Conservation (phyloP, 2,797 vertebrate species). For the Cacajao melanocephalus region DNA sequence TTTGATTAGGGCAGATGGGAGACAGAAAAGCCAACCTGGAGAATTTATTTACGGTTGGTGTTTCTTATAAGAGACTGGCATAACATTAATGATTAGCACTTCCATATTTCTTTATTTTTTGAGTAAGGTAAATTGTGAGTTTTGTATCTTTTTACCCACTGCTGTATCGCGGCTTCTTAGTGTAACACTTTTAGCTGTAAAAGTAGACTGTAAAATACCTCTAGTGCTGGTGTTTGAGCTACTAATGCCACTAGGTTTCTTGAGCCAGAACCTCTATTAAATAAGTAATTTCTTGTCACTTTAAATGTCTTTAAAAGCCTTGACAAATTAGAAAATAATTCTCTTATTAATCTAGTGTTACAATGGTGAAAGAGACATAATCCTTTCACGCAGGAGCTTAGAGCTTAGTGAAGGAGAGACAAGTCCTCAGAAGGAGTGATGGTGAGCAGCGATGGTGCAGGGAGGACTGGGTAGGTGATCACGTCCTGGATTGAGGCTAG, state of each 20-base stretch:
- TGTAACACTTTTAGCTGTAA: not conserved
- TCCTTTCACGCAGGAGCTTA: not conserved
- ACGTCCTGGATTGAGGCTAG: not conserved
- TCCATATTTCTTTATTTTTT: not conserved
- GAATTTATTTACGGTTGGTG: not conserved
- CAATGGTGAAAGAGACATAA: not conserved
- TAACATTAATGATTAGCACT: not conserved
- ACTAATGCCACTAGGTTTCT: not conserved
- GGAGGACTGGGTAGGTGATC: not conserved
- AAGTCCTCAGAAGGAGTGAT: not conserved
- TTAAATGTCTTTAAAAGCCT: slow-evolving; percentile 5
- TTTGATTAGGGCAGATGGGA: not conserved
- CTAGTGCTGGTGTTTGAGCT: not conserved
- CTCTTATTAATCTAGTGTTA: not conserved
- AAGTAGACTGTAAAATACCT: not conserved
- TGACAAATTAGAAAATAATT: not conserved
- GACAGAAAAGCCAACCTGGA: not conserved
- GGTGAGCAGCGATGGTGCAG: not conserved
- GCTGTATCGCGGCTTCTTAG: not conserved
- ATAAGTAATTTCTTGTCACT: not conserved
- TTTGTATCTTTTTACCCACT: not conserved
- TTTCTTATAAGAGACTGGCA: not conserved
- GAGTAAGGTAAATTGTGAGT: not conserved
- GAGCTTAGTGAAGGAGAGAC: not conserved
- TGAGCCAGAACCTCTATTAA: not conserved